phyloP scores from a whole-genome alignment of 2,797 vertebrate species.

The Alectoris magna region DNA sequence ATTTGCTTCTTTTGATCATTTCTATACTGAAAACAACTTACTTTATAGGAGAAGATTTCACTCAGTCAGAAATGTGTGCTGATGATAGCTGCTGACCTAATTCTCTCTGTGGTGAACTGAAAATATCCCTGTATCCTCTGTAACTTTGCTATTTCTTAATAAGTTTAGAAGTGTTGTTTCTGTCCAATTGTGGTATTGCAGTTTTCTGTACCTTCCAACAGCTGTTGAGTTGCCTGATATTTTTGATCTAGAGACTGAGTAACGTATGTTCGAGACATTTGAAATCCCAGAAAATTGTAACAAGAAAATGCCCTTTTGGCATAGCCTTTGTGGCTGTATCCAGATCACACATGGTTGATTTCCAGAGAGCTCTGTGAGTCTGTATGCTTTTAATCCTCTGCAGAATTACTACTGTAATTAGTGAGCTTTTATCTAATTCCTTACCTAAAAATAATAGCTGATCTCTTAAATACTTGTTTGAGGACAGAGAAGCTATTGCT shows the following conservation, averaged over 20 bases:
- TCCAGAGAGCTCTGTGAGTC: not conserved
- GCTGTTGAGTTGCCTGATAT: not conserved
- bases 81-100: not conserved
- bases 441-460: not conserved
- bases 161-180: not conserved
- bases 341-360: not conserved
- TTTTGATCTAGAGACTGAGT: not conserved
- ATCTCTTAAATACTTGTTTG: not conserved
- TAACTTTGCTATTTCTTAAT: constrained; percentile 1
- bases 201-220: not conserved
- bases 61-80: not conserved
- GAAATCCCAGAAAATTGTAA: not conserved
- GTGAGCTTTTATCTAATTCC: not conserved
- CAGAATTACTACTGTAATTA: not conserved
- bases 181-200: not conserved
- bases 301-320: not conserved
- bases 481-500: not conserved
- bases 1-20: not conserved
- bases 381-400: not conserved
- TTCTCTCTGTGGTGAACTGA: not conserved
- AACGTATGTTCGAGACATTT: not conserved
- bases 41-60: not conserved
- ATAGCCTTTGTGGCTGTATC: not conserved
- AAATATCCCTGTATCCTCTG: not conserved
- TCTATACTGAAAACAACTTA: not conserved